Evolutionary conservation across 1,140 invertebrate species (phyloP).

Genomic region (Pinna nobilis): DNA sequence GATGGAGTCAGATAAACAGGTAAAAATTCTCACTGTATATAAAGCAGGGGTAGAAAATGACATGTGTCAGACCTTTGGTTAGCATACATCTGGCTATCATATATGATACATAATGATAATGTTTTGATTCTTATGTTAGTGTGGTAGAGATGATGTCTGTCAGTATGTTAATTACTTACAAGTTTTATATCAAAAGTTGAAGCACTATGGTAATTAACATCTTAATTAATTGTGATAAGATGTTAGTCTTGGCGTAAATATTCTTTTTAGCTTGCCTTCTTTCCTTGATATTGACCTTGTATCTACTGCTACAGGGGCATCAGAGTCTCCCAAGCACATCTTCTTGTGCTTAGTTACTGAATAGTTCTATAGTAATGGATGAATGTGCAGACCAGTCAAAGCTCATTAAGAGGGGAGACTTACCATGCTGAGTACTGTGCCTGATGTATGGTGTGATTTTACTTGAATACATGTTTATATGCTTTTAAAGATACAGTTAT

Average conservation of each 20-base stretch:
- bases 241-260: background rate
- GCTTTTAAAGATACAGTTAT: too few relatives aligned
- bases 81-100: constrained; percentile 68
- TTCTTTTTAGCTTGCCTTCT: background rate
- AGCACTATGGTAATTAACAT: background rate
- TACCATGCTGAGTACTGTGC: too few relatives aligned
- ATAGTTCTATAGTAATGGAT: too few relatives aligned
- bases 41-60: background rate
- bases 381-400: too few relatives aligned
- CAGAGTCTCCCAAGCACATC: too few relatives aligned
- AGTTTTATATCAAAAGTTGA: background rate
- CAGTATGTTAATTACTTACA: constrained; percentile 39
- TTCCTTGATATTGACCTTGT: background rate
- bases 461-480: too few relatives aligned
- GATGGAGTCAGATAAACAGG: constrained; percentile 70
- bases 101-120: constrained; percentile 71
- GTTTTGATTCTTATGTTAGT: constrained; percentile 74
- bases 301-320: background rate
- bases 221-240: background rate
- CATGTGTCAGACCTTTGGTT: constrained; percentile 33
- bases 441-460: too few relatives aligned
- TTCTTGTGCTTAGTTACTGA: too few relatives aligned
- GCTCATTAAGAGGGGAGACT: too few relatives aligned
- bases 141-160: constrained; percentile 68
- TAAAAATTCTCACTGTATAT: constrained; percentile 16